A percentile compares a stretch with the other conserved stretches of the same genome.
These are phyloP conservation scores for Ormyrus nitidulus DNA, from an alignment of 2,888 invertebrate genomes.

Conservation along the genomic window DNA sequence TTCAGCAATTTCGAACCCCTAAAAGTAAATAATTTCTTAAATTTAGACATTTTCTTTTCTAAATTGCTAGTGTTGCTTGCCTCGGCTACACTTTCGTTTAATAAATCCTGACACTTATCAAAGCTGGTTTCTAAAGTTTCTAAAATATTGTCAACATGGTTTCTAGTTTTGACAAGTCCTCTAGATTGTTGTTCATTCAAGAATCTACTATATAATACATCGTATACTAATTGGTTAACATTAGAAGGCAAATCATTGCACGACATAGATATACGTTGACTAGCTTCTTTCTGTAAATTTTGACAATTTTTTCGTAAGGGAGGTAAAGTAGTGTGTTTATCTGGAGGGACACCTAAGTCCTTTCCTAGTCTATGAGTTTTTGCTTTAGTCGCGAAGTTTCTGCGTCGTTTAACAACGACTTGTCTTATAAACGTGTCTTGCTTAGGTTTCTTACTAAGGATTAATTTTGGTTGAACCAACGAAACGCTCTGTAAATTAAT, in stretches of 20 bases:
- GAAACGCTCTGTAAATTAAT: not conserved
- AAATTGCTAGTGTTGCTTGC: conserved; percentile 21
- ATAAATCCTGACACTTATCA: conserved; percentile 17
- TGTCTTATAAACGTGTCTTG: conserved; percentile 65
- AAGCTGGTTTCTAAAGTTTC: not conserved
- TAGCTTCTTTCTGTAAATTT: not conserved
- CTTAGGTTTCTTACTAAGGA: conserved; percentile 61
- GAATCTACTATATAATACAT: conserved; percentile 9
- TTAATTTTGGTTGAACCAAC: conserved; percentile 49
- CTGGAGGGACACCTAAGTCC: conserved; percentile 59
- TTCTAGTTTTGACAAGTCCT: too few species aligned
- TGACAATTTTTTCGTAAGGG: not conserved
- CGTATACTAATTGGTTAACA: conserved; percentile 5
- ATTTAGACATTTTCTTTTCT: conserved; percentile 22
- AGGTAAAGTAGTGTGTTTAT: conserved; percentile 61
- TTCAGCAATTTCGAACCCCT: conserved; percentile 45
- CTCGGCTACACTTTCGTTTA: not conserved
- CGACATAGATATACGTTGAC: not conserved
- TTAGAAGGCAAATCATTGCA: conserved; percentile 28
- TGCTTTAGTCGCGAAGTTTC: not conserved
- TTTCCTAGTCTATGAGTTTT: conserved; percentile 40
- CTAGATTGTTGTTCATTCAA: conserved; percentile 19
- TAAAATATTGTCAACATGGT: not conserved
- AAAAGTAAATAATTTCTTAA: conserved; percentile 51
- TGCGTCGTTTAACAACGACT: conserved; percentile 56